Percentiles rank a stretch among this genome's conserved stretches.
Conservation (phyloP, 2,888 invertebrate genomes). For the Villa cingulata region DNA sequence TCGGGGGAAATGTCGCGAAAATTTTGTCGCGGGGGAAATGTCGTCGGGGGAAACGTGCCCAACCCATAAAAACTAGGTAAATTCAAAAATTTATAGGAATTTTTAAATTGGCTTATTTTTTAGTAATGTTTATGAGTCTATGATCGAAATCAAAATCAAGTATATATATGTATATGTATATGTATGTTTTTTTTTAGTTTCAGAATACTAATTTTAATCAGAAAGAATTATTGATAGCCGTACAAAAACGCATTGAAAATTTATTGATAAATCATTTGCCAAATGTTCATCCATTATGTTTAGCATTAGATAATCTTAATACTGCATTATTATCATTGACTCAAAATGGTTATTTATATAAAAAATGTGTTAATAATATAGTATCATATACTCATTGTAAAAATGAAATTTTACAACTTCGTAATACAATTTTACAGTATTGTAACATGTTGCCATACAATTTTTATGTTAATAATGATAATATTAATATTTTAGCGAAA, state of each 20-base stretch:
- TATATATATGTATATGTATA: no score
- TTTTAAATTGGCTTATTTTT: no score
- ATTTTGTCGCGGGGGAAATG: no score
- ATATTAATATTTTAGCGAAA: conserved; percentile 25
- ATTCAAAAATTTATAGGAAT: no score
- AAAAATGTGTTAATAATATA: conserved; percentile 6
- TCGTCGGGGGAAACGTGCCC: no score
- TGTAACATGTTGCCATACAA: conserved; percentile 31
- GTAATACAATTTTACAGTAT: conserved; percentile 24
- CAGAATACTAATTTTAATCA: conserved; percentile 33
- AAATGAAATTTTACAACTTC: conserved; percentile 19
- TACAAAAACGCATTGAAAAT: conserved; percentile 47
- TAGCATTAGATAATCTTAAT: conserved; percentile 52
- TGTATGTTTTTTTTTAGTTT: conserved; percentile 16
- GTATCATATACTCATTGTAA: conserved; percentile 8
- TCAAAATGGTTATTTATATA: conserved; percentile 26
- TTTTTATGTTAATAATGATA: conserved; percentile 26
- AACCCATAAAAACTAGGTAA: no score
- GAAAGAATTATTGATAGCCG: conserved; percentile 40
- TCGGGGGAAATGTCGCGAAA: no score
- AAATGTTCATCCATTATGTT: conserved; percentile 53
- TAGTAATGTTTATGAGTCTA: no score
- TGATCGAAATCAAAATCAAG: no score
- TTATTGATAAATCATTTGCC: conserved; percentile 30
- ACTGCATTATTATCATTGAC: conserved; percentile 44